Evolutionary conservation across 2,797 vertebrate genomes (phyloP).

Genomic region (Enteromius viviparus): DNA sequence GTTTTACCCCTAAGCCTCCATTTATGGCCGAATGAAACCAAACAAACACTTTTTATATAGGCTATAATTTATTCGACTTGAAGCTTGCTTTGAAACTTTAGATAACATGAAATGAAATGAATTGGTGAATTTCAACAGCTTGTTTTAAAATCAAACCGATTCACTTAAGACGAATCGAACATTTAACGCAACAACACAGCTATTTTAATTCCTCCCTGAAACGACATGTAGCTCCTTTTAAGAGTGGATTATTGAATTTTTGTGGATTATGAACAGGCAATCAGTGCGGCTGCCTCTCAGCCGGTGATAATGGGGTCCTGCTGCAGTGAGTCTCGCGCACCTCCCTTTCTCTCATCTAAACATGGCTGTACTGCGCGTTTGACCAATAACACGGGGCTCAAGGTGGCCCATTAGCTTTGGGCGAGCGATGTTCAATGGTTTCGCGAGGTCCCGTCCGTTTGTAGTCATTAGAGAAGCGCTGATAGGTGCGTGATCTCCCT

Average conservation of each 20-base stretch:
- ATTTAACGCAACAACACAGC: background rate
- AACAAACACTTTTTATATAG: background rate
- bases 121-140: background rate
- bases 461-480: constrained; percentile 1
- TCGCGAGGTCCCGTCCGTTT: background rate
- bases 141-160: background rate
- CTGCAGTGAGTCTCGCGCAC: constrained; percentile 45
- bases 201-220: background rate
- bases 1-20: background rate
- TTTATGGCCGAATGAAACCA: background rate
- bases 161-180: background rate
- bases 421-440: background rate
- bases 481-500: constrained; percentile 38
- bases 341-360: constrained; percentile 61
- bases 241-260: background rate
- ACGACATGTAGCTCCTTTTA: background rate
- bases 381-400: constrained; percentile 42
- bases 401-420: constrained; percentile 13
- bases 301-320: constrained; percentile 72
- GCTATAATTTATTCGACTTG: background rate
- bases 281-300: constrained; percentile 66
- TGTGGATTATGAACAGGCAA: constrained; percentile 70
- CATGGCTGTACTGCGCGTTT: constrained; percentile 68
- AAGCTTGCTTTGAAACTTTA: background rate
- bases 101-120: background rate